These are phyloP conservation scores for Cataglyphis livida DNA, from an alignment of 2,888 invertebrate species.

Conservation along the genomic window DNA sequence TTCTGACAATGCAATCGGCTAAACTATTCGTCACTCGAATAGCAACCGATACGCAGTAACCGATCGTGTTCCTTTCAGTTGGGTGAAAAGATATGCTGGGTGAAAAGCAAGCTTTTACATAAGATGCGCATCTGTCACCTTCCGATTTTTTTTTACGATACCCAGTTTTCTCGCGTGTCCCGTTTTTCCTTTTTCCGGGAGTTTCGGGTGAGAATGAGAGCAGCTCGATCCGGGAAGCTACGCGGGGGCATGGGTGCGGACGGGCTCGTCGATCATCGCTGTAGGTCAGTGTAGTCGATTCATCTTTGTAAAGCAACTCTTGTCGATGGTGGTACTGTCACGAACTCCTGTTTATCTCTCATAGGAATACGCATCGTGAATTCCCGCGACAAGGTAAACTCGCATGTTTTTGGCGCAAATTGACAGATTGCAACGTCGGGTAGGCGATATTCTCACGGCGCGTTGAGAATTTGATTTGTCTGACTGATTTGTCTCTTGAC, in stretches of 20 bases:
- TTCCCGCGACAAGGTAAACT: slow-evolving; percentile 54
- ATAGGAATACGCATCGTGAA: slow-evolving; percentile 49
- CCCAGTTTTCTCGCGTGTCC: slow-evolving; percentile 54
- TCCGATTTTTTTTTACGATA: slow-evolving; percentile 41
- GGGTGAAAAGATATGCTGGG: slow-evolving; percentile 7
- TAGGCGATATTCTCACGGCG: slow-evolving; percentile 36
- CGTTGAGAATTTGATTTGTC: slow-evolving; percentile 18
- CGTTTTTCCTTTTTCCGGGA: not conserved
- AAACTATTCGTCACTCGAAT: not conserved
- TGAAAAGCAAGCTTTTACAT: slow-evolving; percentile 21
- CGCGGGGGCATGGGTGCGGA: slow-evolving; percentile 16
- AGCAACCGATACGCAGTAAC: not conserved
- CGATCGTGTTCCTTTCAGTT: not conserved
- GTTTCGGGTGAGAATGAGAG: slow-evolving; percentile 32
- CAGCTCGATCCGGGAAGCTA: slow-evolving; percentile 38
- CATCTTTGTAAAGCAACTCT: slow-evolving; percentile 67
- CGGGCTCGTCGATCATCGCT: slow-evolving; percentile 68
- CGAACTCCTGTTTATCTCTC: slow-evolving; percentile 56
- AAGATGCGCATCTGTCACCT: slow-evolving; percentile 37
- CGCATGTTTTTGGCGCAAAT: slow-evolving; percentile 59
- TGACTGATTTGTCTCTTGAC: slow-evolving; percentile 17
- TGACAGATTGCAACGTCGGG: slow-evolving; percentile 57
- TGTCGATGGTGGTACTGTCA: slow-evolving; percentile 66
- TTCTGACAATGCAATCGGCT: not conserved
- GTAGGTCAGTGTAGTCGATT: slow-evolving; percentile 60